Base-by-base conservation (phyloP, 2,888 invertebrate genomes). In the Pterostichus niger region DNA sequence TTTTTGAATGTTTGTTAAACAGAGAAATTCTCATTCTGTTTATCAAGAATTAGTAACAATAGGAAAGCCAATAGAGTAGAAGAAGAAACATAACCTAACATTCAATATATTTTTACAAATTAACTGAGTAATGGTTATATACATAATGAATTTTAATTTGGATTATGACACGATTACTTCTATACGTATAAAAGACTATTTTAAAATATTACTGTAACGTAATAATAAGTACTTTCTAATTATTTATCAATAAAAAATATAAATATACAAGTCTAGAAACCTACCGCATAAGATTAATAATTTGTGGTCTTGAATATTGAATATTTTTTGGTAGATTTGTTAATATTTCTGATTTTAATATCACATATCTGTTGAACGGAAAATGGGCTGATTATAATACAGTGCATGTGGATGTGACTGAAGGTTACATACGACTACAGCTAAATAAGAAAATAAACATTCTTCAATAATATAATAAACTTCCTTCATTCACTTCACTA, bases 361-460 rank as follows among this genome's bases (percentile, higher is more conserved):
- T 44, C 44, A 71, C 40, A 44, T 68, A n/a, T 13, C 6, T 61
- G 40, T 71, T 17, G 24, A 13, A 35, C 68, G 68, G n/a, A 68
- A 68, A 68, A 68, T 68, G 40, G 68, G 44, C 15, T 71, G 68
- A 71, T 71, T 71, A 71, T 71, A 44, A 71, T 71, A 71, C 68
- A 71, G 17, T 44, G 17, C 17, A 46, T 44, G 17, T 44, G 68
- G 44, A 44, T 71, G 44, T 71, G 68, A 44, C 44, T 71, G 64
- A 35, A 64, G 64, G 64, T 35, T 64, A 64, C 64, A 64, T 56
- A 40, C 9, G 10, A 71, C 15, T 71, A 71, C 17, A 71, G 7
- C 24, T 44, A 68, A 24, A 68, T 44, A 40, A 68, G 68, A 71
- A 71, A 71, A 10, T 71, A 71, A 71, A 35, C 35, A 64, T 44